Conservation (phyloP, 2,797 vertebrate genomes). For the Coluber constrictor region DNA sequence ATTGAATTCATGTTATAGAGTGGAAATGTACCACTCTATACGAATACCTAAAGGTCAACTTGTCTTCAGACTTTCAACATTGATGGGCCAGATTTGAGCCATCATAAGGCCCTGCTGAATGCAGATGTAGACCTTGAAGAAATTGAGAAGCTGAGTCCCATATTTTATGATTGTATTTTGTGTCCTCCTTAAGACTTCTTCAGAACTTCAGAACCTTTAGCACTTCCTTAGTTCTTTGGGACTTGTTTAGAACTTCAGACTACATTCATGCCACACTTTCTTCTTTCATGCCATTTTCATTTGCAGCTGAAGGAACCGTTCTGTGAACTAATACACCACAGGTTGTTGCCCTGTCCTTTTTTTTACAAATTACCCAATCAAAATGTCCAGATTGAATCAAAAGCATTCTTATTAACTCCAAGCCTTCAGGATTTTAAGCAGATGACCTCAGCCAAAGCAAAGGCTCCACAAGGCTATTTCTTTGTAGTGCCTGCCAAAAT, state of each 20-base stretch:
- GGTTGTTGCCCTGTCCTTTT: not conserved
- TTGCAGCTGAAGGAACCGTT: not conserved
- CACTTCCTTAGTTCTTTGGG: not conserved
- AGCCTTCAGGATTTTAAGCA: slow-evolving; percentile 24
- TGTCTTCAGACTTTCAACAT: not conserved
- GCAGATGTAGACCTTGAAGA: not conserved
- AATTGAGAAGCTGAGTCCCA: not conserved
- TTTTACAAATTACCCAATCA: slow-evolving; percentile 19
- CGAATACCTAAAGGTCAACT: not conserved
- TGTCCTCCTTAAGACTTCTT: too few relatives aligned
- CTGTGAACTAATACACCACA: not conserved
- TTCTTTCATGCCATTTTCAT: not conserved
- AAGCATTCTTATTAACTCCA: slow-evolving; percentile 29
- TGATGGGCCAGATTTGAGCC: not conserved
- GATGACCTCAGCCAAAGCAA: slow-evolving; percentile 3
- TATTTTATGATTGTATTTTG: not conserved
- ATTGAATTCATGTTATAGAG: not conserved
- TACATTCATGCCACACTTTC: not conserved
- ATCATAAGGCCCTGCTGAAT: not conserved
- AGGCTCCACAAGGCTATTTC: slow-evolving; percentile 32
- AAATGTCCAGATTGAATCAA: slow-evolving; percentile 29
- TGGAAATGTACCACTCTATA: not conserved
- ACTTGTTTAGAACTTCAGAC: not conserved
- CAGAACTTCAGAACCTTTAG: not conserved
- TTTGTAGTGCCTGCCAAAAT: slow-evolving; percentile 36